These are phyloP conservation scores for Urosaurus nigricauda DNA, from an alignment of 2,797 vertebrate genomes.

Conservation along the genomic window DNA sequence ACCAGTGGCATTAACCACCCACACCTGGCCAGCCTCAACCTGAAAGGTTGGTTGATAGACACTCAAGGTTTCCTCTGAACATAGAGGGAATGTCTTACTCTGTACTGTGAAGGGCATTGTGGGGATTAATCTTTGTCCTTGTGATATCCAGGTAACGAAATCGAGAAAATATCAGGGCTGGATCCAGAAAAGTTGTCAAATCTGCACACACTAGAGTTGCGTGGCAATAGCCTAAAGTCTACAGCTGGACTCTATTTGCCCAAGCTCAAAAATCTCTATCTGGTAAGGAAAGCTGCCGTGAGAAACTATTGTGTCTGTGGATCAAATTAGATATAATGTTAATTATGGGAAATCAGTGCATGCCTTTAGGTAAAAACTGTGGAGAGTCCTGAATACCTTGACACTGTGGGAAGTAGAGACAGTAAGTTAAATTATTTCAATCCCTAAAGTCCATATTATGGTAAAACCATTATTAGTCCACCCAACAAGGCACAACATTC, in stretches of 20 bases:
- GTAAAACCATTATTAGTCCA: too few relatives aligned
- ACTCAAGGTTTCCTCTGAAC: neutral
- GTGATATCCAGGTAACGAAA: constrained; percentile 84
- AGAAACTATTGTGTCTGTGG: neutral
- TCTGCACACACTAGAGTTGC: constrained; percentile 89
- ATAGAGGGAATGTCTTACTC: neutral
- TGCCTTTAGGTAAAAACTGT: neutral
- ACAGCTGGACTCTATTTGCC: constrained; percentile 88
- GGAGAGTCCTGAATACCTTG: neutral
- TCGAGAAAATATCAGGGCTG: constrained; percentile 80
- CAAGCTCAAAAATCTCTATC: constrained; percentile 86
- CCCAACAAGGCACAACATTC: too few relatives aligned
- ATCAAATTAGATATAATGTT: neutral
- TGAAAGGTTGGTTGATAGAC: constrained; percentile 84
- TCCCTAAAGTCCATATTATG: too few relatives aligned
- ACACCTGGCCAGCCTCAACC: constrained; percentile 84
- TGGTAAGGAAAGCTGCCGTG: constrained; percentile 81
- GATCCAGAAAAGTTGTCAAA: constrained; percentile 80
- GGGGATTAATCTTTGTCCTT: constrained; percentile 6
- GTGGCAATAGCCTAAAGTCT: constrained; percentile 86
- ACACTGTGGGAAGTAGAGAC: neutral
- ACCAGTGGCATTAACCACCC: constrained; percentile 84
- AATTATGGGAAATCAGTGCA: neutral
- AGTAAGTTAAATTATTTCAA: neutral
- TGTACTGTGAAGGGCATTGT: neutral